phyloP scores from a whole-genome alignment of 2,113 vertebrate species.

The Anser cygnoides region DNA sequence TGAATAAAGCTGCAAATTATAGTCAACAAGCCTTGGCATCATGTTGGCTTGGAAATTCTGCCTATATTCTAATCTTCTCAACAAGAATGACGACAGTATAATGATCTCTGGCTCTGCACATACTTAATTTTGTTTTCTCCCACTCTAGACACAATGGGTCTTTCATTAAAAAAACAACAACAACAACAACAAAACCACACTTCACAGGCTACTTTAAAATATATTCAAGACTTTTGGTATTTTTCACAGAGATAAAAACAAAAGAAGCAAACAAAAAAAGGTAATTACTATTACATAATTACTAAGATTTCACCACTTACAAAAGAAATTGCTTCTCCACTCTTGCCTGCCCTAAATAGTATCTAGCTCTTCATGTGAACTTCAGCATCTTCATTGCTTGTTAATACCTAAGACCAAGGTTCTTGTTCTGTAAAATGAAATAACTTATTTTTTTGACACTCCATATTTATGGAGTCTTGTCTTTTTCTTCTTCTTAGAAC shows the following conservation, averaged over 20 bases:
- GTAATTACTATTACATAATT: background rate
- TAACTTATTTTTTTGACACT: background rate
- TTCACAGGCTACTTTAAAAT: background rate
- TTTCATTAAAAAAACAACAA: background rate
- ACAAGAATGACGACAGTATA: background rate
- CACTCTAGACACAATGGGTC: background rate
- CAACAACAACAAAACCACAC: background rate
- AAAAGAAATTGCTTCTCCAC: background rate
- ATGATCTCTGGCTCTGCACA: background rate
- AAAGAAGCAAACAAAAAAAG: background rate
- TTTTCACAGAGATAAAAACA: background rate
- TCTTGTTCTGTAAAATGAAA: background rate
- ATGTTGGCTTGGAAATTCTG: background rate
- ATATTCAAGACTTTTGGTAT: background rate
- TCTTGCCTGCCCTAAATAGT: background rate
- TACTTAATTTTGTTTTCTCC: background rate
- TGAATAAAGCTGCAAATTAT: background rate
- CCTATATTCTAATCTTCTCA: background rate
- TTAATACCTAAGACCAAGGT: background rate
- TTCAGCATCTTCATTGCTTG: background rate
- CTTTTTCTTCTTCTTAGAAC: background rate
- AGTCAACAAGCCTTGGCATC: background rate
- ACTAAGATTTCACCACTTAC: background rate
- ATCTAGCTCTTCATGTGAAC: background rate
- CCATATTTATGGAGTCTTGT: background rate